These are phyloP conservation scores for Phodopus roborovskii DNA, from an alignment of 2,113 vertebrate genomes.

Conservation along the genomic window DNA sequence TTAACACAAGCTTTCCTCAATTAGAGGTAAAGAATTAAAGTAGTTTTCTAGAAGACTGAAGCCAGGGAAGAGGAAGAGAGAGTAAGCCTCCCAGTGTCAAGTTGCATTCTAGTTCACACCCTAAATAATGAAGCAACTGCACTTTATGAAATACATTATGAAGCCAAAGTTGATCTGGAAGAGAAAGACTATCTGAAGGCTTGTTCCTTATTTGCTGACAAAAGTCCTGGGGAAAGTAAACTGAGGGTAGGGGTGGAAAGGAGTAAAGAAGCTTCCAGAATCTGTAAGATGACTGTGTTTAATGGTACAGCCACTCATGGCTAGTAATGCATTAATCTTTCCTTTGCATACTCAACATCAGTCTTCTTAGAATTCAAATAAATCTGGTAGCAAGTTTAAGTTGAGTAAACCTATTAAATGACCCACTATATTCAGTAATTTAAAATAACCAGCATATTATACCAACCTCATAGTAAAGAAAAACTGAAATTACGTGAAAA, in stretches of 20 bases:
- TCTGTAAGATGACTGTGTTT: neutral
- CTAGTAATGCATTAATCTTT: slow-evolving; percentile 11
- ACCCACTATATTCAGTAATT: neutral
- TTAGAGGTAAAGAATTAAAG: neutral
- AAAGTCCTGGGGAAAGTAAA: neutral
- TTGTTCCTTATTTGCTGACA: neutral
- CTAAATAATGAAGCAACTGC: slow-evolving; percentile 22
- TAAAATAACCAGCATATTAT: neutral
- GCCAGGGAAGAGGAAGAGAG: neutral
- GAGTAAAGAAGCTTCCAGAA: slow-evolving; percentile 22
- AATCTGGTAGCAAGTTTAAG: slow-evolving; percentile 13
- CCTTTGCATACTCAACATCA: neutral
- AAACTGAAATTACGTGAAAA: slow-evolving; percentile 11
- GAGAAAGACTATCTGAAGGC: neutral
- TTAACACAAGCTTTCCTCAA: neutral
- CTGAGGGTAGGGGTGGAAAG: neutral
- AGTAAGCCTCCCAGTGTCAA: neutral
- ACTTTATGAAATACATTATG: neutral
- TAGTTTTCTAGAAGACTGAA: slow-evolving; percentile 7
- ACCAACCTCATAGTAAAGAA: neutral
- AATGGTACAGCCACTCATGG: neutral
- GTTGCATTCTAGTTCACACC: neutral
- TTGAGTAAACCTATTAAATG: neutral
- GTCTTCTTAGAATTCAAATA: neutral
- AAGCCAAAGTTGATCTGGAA: slow-evolving; percentile 25